These are phyloP conservation scores for Orthosia cruda DNA, from an alignment of 2,888 invertebrate species.

Conservation along the genomic window DNA sequence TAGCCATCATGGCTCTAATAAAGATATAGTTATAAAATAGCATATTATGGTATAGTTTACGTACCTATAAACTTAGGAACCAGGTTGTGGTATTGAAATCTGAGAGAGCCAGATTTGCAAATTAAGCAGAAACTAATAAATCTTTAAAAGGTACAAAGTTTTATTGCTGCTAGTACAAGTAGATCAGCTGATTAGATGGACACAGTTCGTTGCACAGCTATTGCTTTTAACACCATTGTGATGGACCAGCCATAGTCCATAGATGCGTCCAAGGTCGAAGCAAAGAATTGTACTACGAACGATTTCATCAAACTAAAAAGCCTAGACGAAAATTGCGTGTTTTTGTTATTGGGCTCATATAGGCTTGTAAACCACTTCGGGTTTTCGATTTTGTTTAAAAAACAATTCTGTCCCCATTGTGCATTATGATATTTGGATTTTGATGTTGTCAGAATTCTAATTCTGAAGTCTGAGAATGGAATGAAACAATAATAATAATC, in stretches of 20 bases:
- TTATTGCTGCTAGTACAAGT: slow-evolving; percentile 23
- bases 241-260: not conserved
- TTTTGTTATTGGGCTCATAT: not conserved
- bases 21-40: too few relatives aligned
- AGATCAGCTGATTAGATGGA: slow-evolving; percentile 39
- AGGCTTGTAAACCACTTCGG: too few relatives aligned
- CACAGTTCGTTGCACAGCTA: slow-evolving; percentile 17
- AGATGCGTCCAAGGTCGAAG: slow-evolving; percentile 27
- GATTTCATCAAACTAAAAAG: not conserved
- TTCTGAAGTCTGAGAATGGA: too few relatives aligned
- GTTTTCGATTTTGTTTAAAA: not conserved
- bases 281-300: not conserved
- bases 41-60: too few relatives aligned
- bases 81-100: too few relatives aligned
- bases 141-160: not conserved
- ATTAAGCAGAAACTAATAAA: too few relatives aligned
- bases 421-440: not conserved
- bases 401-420: not conserved
- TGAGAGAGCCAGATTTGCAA: too few relatives aligned
- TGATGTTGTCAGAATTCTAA: not conserved
- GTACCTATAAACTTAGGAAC: too few relatives aligned
- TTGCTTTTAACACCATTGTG: slow-evolving; percentile 40
- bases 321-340: not conserved
- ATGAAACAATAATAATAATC: too few relatives aligned
- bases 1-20: too few relatives aligned